These are phyloP conservation scores for Rhopilema esculentum DNA, from an alignment of 30 jellyfish, hydroid and myxozoan species.

Conservation along the genomic window DNA sequence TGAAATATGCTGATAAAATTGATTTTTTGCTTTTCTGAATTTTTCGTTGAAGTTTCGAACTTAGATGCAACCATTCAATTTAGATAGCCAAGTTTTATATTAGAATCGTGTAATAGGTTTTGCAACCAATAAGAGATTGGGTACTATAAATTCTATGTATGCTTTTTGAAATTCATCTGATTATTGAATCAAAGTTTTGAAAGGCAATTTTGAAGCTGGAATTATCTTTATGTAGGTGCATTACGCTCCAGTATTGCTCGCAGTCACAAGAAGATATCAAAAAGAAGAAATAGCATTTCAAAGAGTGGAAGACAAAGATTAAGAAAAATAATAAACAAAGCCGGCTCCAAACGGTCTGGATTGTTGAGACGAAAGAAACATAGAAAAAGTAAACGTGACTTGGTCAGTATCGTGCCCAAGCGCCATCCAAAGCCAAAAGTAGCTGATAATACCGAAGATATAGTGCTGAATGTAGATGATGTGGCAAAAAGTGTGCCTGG, in stretches of 20 bases:
- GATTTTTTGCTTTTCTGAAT: too few relatives aligned
- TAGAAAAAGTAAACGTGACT: conserved; percentile 19
- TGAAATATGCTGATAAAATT: too few relatives aligned
- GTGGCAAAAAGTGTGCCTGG: conserved; percentile 10
- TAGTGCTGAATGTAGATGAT: conserved; percentile 9
- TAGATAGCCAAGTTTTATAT: too few relatives aligned
- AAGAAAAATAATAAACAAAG: neutral
- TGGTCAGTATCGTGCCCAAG: conserved; percentile 45
- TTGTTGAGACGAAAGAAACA: neutral
- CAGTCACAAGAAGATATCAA: conserved; percentile 1
- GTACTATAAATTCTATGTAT: too few relatives aligned
- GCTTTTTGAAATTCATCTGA: too few relatives aligned
- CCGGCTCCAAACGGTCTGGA: conserved; percentile 4
- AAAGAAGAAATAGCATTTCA: neutral
- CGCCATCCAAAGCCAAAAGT: conserved; percentile 14
- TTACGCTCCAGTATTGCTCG: conserved; percentile 20
- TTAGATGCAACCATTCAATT: too few relatives aligned
- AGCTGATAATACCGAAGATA: conserved; percentile 18
- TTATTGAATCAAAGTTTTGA: neutral
- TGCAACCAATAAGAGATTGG: too few relatives aligned
- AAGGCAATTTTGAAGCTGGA: neutral
- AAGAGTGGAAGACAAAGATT: neutral
- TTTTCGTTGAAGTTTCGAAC: too few relatives aligned
- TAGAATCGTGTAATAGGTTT: too few relatives aligned
- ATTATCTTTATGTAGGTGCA: conserved; percentile 1